A percentile compares a stretch with the other conserved stretches of the same genome.
These are phyloP conservation scores for Coenonympha arcania DNA, from an alignment of 2,888 invertebrate genomes.

Conservation along the genomic window DNA sequence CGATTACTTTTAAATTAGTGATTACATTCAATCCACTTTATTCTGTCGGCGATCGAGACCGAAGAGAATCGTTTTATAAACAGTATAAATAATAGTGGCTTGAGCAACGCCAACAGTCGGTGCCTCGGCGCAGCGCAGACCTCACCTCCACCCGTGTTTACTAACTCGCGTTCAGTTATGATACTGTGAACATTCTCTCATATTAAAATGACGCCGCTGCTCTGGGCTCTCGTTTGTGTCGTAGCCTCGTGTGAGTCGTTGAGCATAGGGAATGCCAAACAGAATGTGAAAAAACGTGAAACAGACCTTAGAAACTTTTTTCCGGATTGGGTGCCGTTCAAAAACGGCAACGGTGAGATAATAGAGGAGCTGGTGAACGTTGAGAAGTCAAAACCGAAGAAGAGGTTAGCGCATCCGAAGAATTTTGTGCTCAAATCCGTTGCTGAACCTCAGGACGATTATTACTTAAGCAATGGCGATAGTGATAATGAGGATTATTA, in stretches of 20 bases:
- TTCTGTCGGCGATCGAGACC: constrained; percentile 42
- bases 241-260: constrained; percentile 38
- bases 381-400: constrained; percentile 52
- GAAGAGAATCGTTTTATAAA: constrained; percentile 61
- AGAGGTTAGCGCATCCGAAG: constrained; percentile 54
- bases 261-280: constrained; percentile 50
- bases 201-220: constrained; percentile 29
- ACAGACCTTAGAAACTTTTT: constrained; percentile 44
- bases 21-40: constrained; percentile 39
- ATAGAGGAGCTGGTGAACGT: constrained; percentile 54
- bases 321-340: constrained; percentile 68
- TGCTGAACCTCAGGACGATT: constrained; percentile 50
- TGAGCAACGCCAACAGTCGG: constrained; percentile 52
- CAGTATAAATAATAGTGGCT: constrained; percentile 71
- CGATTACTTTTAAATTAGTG: constrained; percentile 12
- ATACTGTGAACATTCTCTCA: constrained; percentile 31
- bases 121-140: constrained; percentile 47
- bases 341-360: constrained; percentile 59
- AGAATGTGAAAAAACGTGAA: constrained; percentile 51
- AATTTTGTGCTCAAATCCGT: constrained; percentile 53
- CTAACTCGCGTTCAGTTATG: constrained; percentile 30
- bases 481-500: constrained; percentile 53
- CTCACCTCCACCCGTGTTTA: constrained; percentile 32
- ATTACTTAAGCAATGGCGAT: constrained; percentile 53
- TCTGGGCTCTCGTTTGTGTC: constrained; percentile 30